Base-by-base conservation (phyloP, 2,113 vertebrate species). In the Micronycteris hirsuta region DNA sequence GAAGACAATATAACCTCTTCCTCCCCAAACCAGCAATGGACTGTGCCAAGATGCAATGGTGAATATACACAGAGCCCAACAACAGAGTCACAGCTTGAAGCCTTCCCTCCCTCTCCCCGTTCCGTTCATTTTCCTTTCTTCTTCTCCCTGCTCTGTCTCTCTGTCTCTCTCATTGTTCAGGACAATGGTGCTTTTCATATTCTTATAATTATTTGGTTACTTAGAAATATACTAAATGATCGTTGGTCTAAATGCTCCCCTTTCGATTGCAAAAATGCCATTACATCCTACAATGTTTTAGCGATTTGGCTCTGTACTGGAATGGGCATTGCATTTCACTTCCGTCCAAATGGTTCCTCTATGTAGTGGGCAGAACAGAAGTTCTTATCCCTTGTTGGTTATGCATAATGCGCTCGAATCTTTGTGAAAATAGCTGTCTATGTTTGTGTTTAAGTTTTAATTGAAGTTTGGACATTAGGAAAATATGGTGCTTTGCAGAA, bases 401-500 rank as follows among this genome's bases (percentile, higher is more conserved):
- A 43, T 78, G 33, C 24, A 73, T 6, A 87, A 7, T 77, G 33
- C 13, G 33, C 13, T 93, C 16, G 78, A 74, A 20, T 92, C 41
- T 71, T 96, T 76, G 83, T 89, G 43, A 91, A 88, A 95, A 71
- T 81, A 71, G 16, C 90, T 92, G 43, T 84, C 33, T 90, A 77
- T 58, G 89, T 92, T 92, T 91, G 56, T 93, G 83, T 86, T 89
- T 94, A 52, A 87, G 52, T 95, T 95, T 86, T 74, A 89, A 89
- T 89, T 56, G 31, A 93, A 92, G 6, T 94, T 91, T 95, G 86
- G 70, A 83, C 63, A 52, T 95, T 90, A 91, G 47, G 31, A 76
- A 94, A 70, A 81, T 74, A 61, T 0, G 77, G 49, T 67, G 5
- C 36, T 93, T 74, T 41, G 14, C 16, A 95, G 47, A 94, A 77